Evolutionary conservation across 2,888 invertebrate genomes (phyloP), one percentile per base, ranked within the genome.

Genomic region (Pammene aurita): DNA sequence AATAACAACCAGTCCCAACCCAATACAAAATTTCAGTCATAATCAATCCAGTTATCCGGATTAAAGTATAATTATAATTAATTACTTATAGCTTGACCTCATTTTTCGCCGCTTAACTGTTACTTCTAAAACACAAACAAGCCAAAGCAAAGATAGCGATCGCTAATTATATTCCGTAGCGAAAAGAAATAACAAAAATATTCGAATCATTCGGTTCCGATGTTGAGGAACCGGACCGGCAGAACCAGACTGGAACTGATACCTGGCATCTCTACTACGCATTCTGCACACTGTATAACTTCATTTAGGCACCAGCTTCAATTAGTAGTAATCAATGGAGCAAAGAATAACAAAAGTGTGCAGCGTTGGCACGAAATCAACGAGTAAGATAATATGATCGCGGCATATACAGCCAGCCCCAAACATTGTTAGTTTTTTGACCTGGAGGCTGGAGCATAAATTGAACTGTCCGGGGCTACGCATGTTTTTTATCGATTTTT

Each of bases 231-330:
- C 80, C 79, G 76, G 86, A 84, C 80, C 84, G 72, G 76, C 78
- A 71, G 79, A 85, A 90, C 83, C 87, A 89, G 89, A 88, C 83
- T 89, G 87, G 89, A 89, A 89, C 87, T 62, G 66, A 70, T 52
- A 50, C 78, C 78, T 75, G 78, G 79, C 82, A 80, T 80, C 82
- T 80, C 79, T 77, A 78, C 77, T 77, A 81, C 48, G 57, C 68
- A 64, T 68, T 68, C 68, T 60, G 26, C 46, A 60, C 64, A 65
- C 46, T 46, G 44, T 65, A 69, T 46, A 46, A 34, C 69, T 65
- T 69, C 64, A 69, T 69, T 64, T 65, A 65, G 26, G 60, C 48
- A 14, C 18, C 55, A 16, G 50, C 34, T 54, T 64, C 57, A 65
- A 69, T 69, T 65, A 69, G 26, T 26, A 18, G 16, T 54, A 60